Conservation (phyloP, 2,797 vertebrate genomes). For the Scyliorhinus canicula region DNA sequence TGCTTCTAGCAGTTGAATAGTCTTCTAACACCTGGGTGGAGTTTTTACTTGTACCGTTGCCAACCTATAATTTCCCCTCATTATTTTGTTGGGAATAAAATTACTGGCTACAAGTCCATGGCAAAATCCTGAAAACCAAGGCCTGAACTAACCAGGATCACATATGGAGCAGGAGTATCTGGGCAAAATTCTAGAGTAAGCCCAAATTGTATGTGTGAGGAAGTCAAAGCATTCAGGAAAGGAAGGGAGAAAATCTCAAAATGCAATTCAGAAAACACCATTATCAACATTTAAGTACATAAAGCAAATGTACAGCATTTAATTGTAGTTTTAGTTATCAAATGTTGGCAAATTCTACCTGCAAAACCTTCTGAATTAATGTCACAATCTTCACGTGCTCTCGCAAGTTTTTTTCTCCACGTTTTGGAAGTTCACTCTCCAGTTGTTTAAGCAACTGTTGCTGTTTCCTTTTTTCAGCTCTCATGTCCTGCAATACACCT, state of each 20-base stretch:
- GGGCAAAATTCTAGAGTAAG: background rate
- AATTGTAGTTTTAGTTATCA: background rate
- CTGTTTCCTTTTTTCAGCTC: slow-evolving; percentile 36
- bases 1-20: background rate
- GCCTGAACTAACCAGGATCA: background rate
- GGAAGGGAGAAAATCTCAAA: background rate
- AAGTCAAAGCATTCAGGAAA: background rate
- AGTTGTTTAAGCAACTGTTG: slow-evolving; percentile 39
- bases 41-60: background rate
- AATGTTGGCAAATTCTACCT: slow-evolving; percentile 52
- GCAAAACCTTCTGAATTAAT: slow-evolving; percentile 56
- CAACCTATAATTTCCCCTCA: background rate
- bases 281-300: background rate
- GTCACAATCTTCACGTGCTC: slow-evolving; percentile 45
- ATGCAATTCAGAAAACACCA: background rate
- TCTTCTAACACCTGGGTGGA: background rate
- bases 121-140: background rate
- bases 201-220: background rate
- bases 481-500: slow-evolving; percentile 47
- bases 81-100: background rate
- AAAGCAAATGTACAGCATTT: background rate
- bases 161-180: background rate
- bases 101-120: background rate
- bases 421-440: slow-evolving; percentile 38
- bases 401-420: slow-evolving; percentile 39